These are phyloP conservation scores for Hemitrygon akajei DNA, from an alignment of 2,797 vertebrate species.

Conservation along the genomic window DNA sequence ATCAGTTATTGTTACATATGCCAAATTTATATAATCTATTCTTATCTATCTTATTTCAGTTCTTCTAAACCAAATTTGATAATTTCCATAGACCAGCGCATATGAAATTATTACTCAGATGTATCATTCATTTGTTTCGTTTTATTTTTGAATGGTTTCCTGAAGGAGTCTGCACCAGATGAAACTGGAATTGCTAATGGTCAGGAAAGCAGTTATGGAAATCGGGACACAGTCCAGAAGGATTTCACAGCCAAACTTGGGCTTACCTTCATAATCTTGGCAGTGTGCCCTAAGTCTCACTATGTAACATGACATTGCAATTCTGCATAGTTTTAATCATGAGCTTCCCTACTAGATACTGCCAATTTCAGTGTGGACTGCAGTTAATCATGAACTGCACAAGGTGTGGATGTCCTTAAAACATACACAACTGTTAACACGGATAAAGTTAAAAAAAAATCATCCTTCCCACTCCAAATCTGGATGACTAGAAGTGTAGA, in stretches of 20 bases:
- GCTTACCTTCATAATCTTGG: neutral
- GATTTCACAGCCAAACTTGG: neutral
- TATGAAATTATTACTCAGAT: neutral
- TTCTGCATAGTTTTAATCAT: slow-evolving; percentile 18
- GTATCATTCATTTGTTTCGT: neutral
- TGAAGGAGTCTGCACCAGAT: neutral
- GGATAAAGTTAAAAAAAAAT: neutral
- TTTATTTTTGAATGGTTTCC: too few relatives aligned
- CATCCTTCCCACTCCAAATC: neutral
- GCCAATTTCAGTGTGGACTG: neutral
- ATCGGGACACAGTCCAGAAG: neutral
- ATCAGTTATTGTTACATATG: neutral
- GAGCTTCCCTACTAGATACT: neutral
- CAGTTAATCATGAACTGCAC: neutral
- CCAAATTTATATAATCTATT: neutral
- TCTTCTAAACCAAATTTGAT: neutral
- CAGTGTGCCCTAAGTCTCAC: neutral
- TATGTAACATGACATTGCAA: neutral
- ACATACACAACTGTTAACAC: neutral
- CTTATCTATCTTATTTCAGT: neutral
- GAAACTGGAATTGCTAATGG: neutral
- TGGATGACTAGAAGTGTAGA: neutral
- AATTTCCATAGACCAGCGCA: neutral
- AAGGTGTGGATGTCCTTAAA: neutral
- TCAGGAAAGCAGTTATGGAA: neutral